Base-by-base conservation (phyloP, 2,888 invertebrate species). In the Aphrophora alni region DNA sequence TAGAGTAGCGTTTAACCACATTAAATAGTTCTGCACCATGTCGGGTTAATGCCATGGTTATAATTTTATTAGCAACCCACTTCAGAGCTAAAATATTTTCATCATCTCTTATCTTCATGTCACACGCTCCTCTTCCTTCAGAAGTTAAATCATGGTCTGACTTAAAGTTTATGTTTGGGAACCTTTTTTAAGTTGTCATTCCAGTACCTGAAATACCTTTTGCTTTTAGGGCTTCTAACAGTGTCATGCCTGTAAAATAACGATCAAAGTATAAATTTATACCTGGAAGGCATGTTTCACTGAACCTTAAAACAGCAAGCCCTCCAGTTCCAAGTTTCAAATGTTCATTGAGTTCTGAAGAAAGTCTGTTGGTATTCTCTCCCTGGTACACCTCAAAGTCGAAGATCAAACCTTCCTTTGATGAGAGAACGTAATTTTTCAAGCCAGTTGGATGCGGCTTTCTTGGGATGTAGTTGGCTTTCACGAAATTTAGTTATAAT, bases 331-430 rank as follows among this genome's bases (percentile, higher is more conserved):
- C 78, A 10, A 73, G 24, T 38, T 78, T 78, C 1, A 73, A 21
- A 17, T 14, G 28, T 17, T 28, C 73, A 38, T 78, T 70, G 8
- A 73, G n/a, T n/a, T n/a, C n/a, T n/a, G n/a, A n/a, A n/a, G n/a
- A n/a, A n/a, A 26, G 25, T 73, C 73, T n/a, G 68, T 28, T 59
- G n/a, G 78, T 78, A 12, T n/a, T 25, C 27, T 21, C 26, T 14
- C 78, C 78, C 51, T 78, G 78, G 33, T 78, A 78, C 73, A 74
- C n/a, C n/a, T n/a, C 73, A 74, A 78, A 78, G 14, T 78, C 73
- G 14, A 78, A 21, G 12, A 73, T 78, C 7, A 78, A 12, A 4
- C 78, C 51, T 25, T 26, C 1, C n/a, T 74, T 78, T 2, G 78
- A 51, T 44, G 78, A 73, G 1, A 74, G 59, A 44, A 78, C 59